Evolutionary conservation across 2,888 invertebrate species (phyloP).

Genomic region (Aelia acuminata): DNA sequence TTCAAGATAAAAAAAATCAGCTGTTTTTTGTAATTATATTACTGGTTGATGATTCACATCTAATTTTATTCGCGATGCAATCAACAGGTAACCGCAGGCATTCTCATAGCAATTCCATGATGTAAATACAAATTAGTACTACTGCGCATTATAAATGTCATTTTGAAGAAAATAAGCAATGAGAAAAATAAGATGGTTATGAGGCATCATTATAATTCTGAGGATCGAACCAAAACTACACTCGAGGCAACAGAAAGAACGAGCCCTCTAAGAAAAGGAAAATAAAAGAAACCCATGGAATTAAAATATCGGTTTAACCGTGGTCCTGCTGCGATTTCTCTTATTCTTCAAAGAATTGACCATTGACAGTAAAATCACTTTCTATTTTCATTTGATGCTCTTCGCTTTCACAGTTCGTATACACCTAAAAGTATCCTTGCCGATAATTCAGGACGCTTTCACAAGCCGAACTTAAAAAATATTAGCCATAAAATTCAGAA

Average conservation of each 20-base stretch:
- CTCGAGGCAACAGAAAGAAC: background rate
- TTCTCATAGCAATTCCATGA: too few relatives aligned
- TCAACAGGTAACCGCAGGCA: too few relatives aligned
- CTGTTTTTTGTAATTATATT: too few relatives aligned
- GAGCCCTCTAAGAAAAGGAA: background rate
- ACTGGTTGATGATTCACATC: too few relatives aligned
- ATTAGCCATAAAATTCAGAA: background rate
- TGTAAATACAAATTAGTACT: too few relatives aligned
- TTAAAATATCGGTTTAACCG: background rate
- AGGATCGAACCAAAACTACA: background rate
- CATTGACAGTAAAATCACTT: background rate
- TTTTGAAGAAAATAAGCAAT: too few relatives aligned
- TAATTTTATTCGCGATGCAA: too few relatives aligned
- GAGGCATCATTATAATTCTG: too few relatives aligned
- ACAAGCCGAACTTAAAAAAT: background rate
- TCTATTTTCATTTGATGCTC: slow-evolving; percentile 3
- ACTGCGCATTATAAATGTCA: too few relatives aligned
- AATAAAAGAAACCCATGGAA: background rate
- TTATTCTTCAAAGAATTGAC: background rate
- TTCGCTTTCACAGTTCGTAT: background rate
- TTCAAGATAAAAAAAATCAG: too few relatives aligned
- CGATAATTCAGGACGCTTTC: slow-evolving; percentile 21
- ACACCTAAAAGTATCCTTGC: background rate
- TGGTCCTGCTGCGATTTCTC: background rate
- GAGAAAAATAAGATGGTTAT: too few relatives aligned